Conservation (phyloP, 2,888 invertebrate species). For the Volucella bombylans region DNA sequence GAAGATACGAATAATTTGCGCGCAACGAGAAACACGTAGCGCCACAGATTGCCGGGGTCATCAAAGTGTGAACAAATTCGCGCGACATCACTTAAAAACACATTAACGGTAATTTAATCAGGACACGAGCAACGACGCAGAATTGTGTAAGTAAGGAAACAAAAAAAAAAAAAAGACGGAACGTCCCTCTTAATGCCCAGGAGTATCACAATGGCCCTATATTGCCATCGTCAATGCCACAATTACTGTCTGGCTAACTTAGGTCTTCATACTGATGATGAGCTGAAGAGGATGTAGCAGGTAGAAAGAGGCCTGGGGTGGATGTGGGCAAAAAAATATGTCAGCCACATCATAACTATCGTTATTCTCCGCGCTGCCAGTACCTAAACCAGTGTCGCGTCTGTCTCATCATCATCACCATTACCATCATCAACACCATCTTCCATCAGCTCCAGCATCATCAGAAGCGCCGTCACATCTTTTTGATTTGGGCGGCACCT, state of each 20-base stretch:
- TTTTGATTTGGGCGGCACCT: conserved; percentile 48
- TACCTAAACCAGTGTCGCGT: neutral
- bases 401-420: conserved; percentile 21
- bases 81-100: conserved; percentile 70
- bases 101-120: conserved; percentile 71
- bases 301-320: no score
- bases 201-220: conserved; percentile 20
- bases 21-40: neutral
- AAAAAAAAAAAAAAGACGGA: conserved; percentile 22
- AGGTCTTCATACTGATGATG: neutral
- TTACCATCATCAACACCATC: conserved; percentile 20
- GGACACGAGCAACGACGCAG: conserved; percentile 43
- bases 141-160: conserved; percentile 42
- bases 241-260: conserved; percentile 34
- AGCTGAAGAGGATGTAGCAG: neutral
- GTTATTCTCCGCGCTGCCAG: conserved; percentile 24
- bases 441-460: neutral
- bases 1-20: conserved; percentile 34
- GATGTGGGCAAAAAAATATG: neutral
- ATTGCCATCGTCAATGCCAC: conserved; percentile 37
- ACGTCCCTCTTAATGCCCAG: conserved; percentile 16
- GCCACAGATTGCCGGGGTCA: conserved; percentile 31
- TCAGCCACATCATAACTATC: conserved; percentile 8
- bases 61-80: conserved; percentile 66
- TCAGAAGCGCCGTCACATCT: neutral